Conservation (phyloP, 2,888 invertebrate species). For the Sinohyriopsis cumingii region DNA sequence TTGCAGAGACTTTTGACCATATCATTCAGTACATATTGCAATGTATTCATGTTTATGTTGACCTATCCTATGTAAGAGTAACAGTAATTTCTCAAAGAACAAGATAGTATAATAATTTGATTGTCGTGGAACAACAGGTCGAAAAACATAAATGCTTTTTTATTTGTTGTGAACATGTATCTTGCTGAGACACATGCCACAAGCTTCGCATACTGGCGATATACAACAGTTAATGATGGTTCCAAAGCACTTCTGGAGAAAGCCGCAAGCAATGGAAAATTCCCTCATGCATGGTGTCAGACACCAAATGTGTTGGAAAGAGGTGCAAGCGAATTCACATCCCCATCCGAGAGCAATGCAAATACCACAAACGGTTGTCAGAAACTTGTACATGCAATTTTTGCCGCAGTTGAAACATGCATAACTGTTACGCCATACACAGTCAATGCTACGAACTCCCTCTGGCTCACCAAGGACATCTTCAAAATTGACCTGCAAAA, state of each 20-base stretch:
- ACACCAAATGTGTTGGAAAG: conserved; percentile 81
- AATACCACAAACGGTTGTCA: conserved; percentile 80
- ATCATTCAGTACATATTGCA: too few relatives aligned
- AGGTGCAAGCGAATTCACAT: conserved; percentile 73
- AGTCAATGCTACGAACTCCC: conserved; percentile 74
- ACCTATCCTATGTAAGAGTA: too few relatives aligned
- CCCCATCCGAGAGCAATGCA: conserved; percentile 78
- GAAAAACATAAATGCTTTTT: too few relatives aligned
- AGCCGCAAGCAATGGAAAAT: conserved; percentile 77
- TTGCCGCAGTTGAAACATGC: conserved; percentile 78
- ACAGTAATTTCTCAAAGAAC: too few relatives aligned
- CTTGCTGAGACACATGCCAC: conserved; percentile 52
- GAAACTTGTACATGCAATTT: conserved; percentile 80
- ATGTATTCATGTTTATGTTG: too few relatives aligned
- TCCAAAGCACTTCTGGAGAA: conserved; percentile 70
- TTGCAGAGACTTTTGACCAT: too few relatives aligned
- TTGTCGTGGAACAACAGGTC: too few relatives aligned
- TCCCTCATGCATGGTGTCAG: conserved; percentile 79
- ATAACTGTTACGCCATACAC: conserved; percentile 81
- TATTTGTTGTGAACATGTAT: conserved; percentile 45
- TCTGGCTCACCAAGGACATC: conserved; percentile 63
- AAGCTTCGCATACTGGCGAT: conserved; percentile 80
- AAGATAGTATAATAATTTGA: too few relatives aligned
- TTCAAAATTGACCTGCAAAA: conserved; percentile 46
- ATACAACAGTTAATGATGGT: conserved; percentile 73